Evolutionary conservation across 2,113 vertebrate genomes (phyloP).

Genomic region (Anhinga anhinga): DNA sequence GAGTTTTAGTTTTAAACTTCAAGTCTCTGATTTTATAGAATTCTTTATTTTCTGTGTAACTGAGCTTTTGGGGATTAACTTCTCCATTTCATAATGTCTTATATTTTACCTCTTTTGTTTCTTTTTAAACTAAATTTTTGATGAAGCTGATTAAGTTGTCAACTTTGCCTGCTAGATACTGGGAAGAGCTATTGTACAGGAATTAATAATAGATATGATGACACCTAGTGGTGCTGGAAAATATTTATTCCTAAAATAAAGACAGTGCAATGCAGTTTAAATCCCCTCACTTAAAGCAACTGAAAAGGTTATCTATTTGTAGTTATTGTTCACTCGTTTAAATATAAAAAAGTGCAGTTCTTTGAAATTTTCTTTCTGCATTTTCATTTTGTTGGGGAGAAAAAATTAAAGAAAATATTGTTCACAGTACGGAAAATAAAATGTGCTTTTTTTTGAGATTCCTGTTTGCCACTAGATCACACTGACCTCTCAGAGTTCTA

Average conservation of each 20-base stretch:
- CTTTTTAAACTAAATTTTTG: not conserved
- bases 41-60: not conserved
- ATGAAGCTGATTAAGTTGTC: conserved; percentile 28
- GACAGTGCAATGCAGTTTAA: not conserved
- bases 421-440: not conserved
- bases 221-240: conserved; percentile 73
- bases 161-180: not conserved
- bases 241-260: not conserved
- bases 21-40: not conserved
- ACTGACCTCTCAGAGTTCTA: not conserved
- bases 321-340: not conserved
- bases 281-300: not conserved
- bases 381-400: not conserved
- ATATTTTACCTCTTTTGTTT: not conserved
- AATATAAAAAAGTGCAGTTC: not conserved
- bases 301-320: not conserved
- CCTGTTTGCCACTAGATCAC: not conserved
- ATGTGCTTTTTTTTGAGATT: not conserved
- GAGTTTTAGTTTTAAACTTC: not conserved
- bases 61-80: not conserved
- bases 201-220: conserved; percentile 64
- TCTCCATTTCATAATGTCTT: not conserved
- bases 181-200: not conserved
- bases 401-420: not conserved
- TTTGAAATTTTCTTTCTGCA: not conserved